These are phyloP conservation scores for Sebastes goodei DNA, from an alignment of 2,797 vertebrate species.

Conservation along the genomic window DNA sequence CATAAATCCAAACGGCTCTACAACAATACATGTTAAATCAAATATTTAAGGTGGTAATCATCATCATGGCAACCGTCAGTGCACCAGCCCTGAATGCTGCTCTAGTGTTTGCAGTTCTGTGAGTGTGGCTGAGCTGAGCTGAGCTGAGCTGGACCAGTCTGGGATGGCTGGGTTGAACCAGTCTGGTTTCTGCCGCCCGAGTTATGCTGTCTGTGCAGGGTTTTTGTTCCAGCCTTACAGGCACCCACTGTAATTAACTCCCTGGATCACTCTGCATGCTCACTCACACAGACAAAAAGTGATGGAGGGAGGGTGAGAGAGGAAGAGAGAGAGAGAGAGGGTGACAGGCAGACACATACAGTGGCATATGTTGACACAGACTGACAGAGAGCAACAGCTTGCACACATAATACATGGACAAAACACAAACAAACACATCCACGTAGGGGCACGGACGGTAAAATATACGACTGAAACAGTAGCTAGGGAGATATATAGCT, in stretches of 20 bases:
- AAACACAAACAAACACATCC: slow-evolving; percentile 21
- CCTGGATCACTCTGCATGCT: slow-evolving; percentile 83
- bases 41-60: background rate
- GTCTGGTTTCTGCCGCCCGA: slow-evolving; percentile 81
- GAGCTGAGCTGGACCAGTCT: slow-evolving; percentile 65
- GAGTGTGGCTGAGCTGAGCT: slow-evolving; percentile 35
- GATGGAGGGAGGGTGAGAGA: slow-evolving; percentile 37
- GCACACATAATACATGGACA: slow-evolving; percentile 6
- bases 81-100: slow-evolving; percentile 1
- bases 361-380: slow-evolving; percentile 59
- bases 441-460: background rate
- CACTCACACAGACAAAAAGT: slow-evolving; percentile 78
- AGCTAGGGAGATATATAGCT: slow-evolving; percentile 22
- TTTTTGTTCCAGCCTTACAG: slow-evolving; percentile 85
- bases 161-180: slow-evolving; percentile 78
- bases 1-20: slow-evolving; percentile 7
- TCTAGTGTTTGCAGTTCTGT: slow-evolving; percentile 17
- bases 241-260: slow-evolving; percentile 85
- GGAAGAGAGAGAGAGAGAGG: slow-evolving; percentile 19
- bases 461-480: background rate
- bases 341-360: slow-evolving; percentile 51
- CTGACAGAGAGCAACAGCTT: slow-evolving; percentile 44
- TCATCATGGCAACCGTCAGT: slow-evolving; percentile 1
- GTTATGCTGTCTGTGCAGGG: slow-evolving; percentile 86
- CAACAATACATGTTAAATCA: slow-evolving; percentile 5